phyloP scores from a whole-genome alignment of 2,888 invertebrate genomes.

The Pyrrhosoma nymphula region DNA sequence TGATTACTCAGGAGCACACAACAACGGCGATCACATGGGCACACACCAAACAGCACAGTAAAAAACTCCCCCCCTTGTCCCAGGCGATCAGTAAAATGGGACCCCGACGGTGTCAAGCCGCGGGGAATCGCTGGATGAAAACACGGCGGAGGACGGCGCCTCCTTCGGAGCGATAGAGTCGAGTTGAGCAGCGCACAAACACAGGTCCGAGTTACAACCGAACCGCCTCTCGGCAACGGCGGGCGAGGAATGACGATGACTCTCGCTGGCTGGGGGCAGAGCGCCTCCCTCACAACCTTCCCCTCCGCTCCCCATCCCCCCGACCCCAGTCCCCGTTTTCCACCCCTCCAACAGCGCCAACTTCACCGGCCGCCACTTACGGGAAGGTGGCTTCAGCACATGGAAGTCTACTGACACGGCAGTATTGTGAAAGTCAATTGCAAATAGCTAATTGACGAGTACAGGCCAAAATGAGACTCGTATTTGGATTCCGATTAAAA shows the following conservation, averaged over 20 bases:
- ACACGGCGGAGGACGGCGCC: not conserved
- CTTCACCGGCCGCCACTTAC: not conserved
- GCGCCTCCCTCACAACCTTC: not conserved
- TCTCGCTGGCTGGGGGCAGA: not conserved
- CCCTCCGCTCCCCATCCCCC: not conserved
- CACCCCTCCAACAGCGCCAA: not conserved
- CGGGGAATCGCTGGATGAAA: not conserved
- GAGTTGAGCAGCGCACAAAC: not conserved
- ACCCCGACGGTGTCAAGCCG: not conserved
- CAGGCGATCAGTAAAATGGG: not conserved
- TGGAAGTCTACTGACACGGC: no score
- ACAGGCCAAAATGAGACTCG: no score
- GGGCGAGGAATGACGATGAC: slow-evolving; percentile 47
- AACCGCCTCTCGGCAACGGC: slow-evolving; percentile 40
- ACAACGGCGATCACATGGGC: not conserved
- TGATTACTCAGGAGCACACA: not conserved
- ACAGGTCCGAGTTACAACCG: not conserved
- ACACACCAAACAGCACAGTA: not conserved
- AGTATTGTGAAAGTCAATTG: no score
- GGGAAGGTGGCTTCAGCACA: not conserved
- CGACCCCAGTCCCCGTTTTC: not conserved
- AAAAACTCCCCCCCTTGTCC: not conserved
- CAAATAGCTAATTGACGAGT: no score
- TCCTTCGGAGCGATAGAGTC: not conserved
- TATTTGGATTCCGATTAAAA: no score